Evolutionary conservation across 2,888 invertebrate genomes (phyloP).

Genomic region (Protodeltote pygarga): DNA sequence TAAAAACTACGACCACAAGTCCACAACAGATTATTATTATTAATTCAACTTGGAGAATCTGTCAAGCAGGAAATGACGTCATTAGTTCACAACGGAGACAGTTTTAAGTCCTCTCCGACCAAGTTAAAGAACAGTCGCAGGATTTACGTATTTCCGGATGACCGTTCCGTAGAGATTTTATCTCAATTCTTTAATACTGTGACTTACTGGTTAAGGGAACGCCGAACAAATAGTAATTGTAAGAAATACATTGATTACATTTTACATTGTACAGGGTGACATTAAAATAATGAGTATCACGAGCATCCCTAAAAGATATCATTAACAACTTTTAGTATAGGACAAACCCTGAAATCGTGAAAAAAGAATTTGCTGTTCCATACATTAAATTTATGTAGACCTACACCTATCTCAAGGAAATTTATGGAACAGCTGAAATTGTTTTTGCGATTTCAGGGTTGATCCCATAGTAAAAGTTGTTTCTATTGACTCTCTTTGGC

Average conservation of each 20-base stretch:
- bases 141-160: conserved; percentile 63
- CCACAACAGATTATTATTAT: conserved; percentile 26
- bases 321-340: too few relatives aligned
- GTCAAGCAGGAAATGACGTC: conserved; percentile 37
- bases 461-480: too few relatives aligned
- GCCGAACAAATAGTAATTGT: not conserved
- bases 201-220: not conserved
- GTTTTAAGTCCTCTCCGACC: conserved; percentile 46
- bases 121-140: conserved; percentile 51
- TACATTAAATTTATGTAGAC: too few relatives aligned
- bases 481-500: too few relatives aligned
- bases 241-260: not conserved
- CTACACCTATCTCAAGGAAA: too few relatives aligned
- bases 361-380: too few relatives aligned
- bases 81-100: conserved; percentile 40
- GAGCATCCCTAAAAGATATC: too few relatives aligned
- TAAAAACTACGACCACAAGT: not conserved
- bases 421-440: too few relatives aligned
- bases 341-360: too few relatives aligned
- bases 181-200: conserved; percentile 45
- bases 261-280: not conserved
- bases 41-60: conserved; percentile 25
- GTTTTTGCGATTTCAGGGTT: too few relatives aligned
- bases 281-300: too few relatives aligned
- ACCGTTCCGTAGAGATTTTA: conserved; percentile 54